Percentiles rank a stretch among this genome's conserved stretches.
Conservation (phyloP, 2,113 vertebrate genomes). For the Podarcis cretensis region DNA sequence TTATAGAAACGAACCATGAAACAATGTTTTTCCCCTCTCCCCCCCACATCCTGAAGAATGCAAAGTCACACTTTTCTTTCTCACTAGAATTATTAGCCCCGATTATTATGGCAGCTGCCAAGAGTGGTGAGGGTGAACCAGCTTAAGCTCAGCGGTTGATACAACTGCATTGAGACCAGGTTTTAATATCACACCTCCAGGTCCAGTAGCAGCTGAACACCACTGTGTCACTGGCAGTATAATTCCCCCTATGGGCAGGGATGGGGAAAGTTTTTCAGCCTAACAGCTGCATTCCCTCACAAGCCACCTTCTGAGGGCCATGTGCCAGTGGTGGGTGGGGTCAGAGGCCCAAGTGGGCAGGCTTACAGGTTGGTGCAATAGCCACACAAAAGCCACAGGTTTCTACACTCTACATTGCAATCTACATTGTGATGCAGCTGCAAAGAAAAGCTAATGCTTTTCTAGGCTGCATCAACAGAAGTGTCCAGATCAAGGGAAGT, state of each 20-base stretch:
- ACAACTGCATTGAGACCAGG: neutral
- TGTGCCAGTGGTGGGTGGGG: too few relatives aligned
- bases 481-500: too few relatives aligned
- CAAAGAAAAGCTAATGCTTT: too few relatives aligned
- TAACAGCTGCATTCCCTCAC: too few relatives aligned
- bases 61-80: conserved; percentile 42
- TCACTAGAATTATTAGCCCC: conserved; percentile 40
- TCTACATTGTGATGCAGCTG: too few relatives aligned
- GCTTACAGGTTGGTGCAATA: too few relatives aligned
- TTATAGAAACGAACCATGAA: conserved; percentile 74
- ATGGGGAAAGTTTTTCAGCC: too few relatives aligned
- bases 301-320: too few relatives aligned
- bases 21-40: conserved; percentile 21
- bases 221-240: neutral
- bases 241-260: neutral
- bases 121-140: neutral
- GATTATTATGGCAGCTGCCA: conserved; percentile 19
- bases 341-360: too few relatives aligned
- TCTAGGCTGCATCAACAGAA: too few relatives aligned
- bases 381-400: too few relatives aligned
- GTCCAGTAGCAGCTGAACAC: neutral
- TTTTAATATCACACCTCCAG: neutral
- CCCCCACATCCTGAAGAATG: neutral
- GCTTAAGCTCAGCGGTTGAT: neutral
- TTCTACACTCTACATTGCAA: too few relatives aligned